Conservation (phyloP, 2,797 vertebrate genomes). For the Cottoperca gobio region DNA sequence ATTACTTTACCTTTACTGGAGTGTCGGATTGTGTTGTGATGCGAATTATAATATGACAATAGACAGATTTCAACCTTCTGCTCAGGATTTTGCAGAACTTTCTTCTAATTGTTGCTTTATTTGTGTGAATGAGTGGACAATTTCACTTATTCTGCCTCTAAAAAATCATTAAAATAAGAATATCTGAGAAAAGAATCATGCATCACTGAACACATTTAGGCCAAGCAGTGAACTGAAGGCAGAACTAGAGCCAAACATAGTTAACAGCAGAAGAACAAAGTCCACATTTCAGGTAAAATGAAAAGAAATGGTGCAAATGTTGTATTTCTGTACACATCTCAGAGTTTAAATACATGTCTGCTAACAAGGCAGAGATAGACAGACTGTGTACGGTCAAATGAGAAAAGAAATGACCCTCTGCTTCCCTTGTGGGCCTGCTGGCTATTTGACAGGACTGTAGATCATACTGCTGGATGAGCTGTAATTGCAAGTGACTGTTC, state of each 20-base stretch:
- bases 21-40: background rate
- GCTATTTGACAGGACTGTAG: constrained; percentile 68
- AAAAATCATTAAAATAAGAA: background rate
- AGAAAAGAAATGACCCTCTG: constrained; percentile 24
- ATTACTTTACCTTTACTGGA: background rate
- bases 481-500: constrained; percentile 73
- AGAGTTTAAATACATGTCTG: background rate
- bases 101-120: background rate
- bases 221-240: background rate
- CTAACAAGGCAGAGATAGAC: constrained; percentile 14
- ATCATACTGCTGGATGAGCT: constrained; percentile 71
- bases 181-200: background rate
- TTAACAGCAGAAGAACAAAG: constrained; percentile 6
- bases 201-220: background rate
- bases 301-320: background rate
- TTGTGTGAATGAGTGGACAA: background rate
- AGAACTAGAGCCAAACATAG: background rate
- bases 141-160: background rate
- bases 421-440: constrained; percentile 39
- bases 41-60: background rate
- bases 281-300: background rate
- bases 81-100: no score
- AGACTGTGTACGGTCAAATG: constrained; percentile 20
- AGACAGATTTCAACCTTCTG: background rate
- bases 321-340: background rate